A percentile compares a stretch with the other conserved stretches of the same genome.
Evolutionary conservation across 2,888 invertebrate genomes (phyloP).

Genomic region (Drosophila kanekoi): DNA sequence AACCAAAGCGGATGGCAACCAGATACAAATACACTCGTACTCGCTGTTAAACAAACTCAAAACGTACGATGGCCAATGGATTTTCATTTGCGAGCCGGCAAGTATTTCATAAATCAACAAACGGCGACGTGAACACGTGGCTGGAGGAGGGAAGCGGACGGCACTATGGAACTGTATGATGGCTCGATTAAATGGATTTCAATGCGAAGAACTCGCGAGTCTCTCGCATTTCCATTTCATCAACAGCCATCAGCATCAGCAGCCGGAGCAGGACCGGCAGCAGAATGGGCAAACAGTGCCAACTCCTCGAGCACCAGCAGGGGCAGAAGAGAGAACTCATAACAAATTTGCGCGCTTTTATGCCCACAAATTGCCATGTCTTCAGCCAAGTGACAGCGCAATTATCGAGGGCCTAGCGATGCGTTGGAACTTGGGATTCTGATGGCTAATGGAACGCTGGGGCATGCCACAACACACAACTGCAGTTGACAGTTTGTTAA

Average conservation of each 20-base stretch:
- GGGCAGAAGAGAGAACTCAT: conserved; percentile 51
- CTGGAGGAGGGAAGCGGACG: conserved; percentile 12
- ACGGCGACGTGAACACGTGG: conserved; percentile 37
- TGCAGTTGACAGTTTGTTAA: conserved; percentile 73
- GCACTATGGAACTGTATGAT: conserved; percentile 54
- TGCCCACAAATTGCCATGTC: conserved; percentile 81
- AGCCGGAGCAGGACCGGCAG: background rate
- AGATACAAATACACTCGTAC: conserved; percentile 24
- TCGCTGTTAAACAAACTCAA: conserved; percentile 32
- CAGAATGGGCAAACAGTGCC: background rate
- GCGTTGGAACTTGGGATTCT: conserved; percentile 28
- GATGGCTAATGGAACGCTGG: conserved; percentile 39
- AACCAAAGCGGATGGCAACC: conserved; percentile 44
- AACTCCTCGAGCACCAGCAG: conserved; percentile 4
- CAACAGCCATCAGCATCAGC: conserved; percentile 55
- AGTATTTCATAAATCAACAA: conserved; percentile 81
- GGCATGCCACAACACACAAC: conserved; percentile 37
- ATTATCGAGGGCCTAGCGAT: conserved; percentile 69
- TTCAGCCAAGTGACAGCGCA: conserved; percentile 79
- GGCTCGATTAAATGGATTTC: conserved; percentile 80
- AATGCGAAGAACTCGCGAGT: conserved; percentile 59
- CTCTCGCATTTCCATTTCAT: conserved; percentile 75
- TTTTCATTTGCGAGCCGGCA: conserved; percentile 72
- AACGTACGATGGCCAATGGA: conserved; percentile 61
- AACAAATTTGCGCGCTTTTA: conserved; percentile 81